Evolutionary conservation across 2,888 invertebrate genomes (phyloP).

Genomic region (Clitarchus hookeri): DNA sequence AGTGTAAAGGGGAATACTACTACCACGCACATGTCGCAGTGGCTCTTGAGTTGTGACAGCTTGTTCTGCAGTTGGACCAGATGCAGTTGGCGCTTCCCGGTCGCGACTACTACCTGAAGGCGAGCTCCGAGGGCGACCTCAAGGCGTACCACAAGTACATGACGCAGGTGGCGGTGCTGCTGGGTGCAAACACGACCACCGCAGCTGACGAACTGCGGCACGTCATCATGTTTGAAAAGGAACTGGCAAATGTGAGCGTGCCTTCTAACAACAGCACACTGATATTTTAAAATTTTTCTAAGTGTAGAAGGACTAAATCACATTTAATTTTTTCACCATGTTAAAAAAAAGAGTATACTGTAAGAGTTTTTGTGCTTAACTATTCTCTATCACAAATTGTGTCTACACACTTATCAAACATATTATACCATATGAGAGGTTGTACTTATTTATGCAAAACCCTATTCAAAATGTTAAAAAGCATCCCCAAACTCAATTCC

Average conservation of each 20-base stretch:
- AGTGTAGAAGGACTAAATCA: no score
- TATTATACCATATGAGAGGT: no score
- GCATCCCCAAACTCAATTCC: neutral
- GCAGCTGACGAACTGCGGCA: constrained; percentile 70
- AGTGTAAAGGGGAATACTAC: no score
- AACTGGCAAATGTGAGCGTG: constrained; percentile 74
- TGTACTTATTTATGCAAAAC: neutral
- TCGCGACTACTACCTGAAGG: constrained; percentile 81
- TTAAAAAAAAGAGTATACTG: no score
- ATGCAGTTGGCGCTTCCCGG: constrained; percentile 78
- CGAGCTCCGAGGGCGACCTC: constrained; percentile 70
- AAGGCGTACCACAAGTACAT: constrained; percentile 82
- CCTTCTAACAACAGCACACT: no score
- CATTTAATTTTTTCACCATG: no score
- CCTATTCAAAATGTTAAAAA: neutral
- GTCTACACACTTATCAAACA: no score
- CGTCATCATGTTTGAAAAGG: constrained; percentile 77
- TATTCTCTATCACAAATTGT: no score
- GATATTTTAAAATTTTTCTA: no score
- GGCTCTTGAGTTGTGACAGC: neutral
- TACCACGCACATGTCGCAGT: no score
- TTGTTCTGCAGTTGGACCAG: constrained; percentile 68
- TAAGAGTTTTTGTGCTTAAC: no score
- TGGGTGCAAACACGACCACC: constrained; percentile 71
- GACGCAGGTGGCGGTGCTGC: constrained; percentile 74